These are phyloP conservation scores for Phenganax stokvisi DNA, from an alignment of 92 coral and sea anemone genomes.

Conservation along the genomic window DNA sequence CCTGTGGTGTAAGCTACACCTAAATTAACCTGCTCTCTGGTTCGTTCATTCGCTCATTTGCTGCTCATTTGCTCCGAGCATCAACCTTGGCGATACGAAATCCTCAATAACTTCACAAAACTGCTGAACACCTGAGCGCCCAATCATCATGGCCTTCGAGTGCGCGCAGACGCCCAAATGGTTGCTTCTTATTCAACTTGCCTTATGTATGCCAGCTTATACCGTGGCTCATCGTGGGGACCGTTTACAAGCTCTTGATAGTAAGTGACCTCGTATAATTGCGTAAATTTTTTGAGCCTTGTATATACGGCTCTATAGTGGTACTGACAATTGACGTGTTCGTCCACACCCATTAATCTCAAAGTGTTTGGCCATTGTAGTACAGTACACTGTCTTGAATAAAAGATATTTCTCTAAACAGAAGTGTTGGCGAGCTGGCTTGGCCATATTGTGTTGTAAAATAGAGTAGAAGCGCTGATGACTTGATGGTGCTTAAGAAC, in stretches of 20 bases:
- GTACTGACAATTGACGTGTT: no score
- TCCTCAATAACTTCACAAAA: not conserved
- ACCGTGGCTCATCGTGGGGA: not conserved
- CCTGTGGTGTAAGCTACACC: constrained; percentile 23
- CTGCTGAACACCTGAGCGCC: not conserved
- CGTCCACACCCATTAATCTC: no score
- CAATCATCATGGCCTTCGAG: not conserved
- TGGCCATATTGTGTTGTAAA: no score
- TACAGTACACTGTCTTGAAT: no score
- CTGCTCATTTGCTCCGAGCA: not conserved
- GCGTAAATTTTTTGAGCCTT: not conserved
- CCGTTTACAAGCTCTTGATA: not conserved
- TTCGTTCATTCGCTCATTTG: not conserved
- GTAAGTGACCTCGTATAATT: constrained; percentile 22
- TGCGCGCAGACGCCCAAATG: not conserved
- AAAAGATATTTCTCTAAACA: no score
- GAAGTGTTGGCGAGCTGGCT: no score
- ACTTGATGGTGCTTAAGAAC: no score
- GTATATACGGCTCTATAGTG: no score
- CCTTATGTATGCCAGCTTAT: not conserved
- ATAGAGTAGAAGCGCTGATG: no score
- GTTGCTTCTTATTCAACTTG: constrained; percentile 8
- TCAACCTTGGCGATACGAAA: not conserved
- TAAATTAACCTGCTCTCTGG: not conserved
- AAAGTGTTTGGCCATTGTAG: no score